Conservation (phyloP, 1,140 invertebrate genomes). For the Armadillidium nasatum region DNA sequence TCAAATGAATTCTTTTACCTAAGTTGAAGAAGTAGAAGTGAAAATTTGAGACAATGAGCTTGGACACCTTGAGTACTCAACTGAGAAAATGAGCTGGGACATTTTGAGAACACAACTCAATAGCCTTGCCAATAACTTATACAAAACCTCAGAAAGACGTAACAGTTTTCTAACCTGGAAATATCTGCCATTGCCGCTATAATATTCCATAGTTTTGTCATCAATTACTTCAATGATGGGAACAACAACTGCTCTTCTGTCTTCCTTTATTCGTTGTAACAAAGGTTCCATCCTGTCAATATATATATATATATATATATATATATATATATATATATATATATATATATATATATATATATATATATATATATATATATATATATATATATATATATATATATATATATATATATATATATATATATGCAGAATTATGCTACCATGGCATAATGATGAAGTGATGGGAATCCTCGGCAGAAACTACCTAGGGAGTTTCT, state of each 20-base stretch:
- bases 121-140: too few species aligned
- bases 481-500: too few species aligned
- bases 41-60: too few species aligned
- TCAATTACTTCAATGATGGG: constrained; percentile 91
- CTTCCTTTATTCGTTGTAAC: constrained; percentile 72
- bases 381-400: constrained; percentile 20
- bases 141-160: too few species aligned
- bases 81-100: too few species aligned
- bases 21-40: too few species aligned
- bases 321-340: not conserved
- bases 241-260: constrained; percentile 71
- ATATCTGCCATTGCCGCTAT: constrained; percentile 58
- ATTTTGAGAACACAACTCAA: too few species aligned
- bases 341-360: constrained; percentile 23
- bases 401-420: constrained; percentile 2
- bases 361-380: constrained; percentile 17
- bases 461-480: too few species aligned
- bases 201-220: constrained; percentile 77
- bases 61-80: too few species aligned
- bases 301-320: not conserved
- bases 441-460: too few species aligned
- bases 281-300: constrained; percentile 70
- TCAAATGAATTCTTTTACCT: too few species aligned
- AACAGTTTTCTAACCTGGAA: constrained; percentile 46
- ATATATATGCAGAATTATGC: not conserved